phyloP scores from a whole-genome alignment of 1,140 invertebrate species.

The Magallana gigas region DNA sequence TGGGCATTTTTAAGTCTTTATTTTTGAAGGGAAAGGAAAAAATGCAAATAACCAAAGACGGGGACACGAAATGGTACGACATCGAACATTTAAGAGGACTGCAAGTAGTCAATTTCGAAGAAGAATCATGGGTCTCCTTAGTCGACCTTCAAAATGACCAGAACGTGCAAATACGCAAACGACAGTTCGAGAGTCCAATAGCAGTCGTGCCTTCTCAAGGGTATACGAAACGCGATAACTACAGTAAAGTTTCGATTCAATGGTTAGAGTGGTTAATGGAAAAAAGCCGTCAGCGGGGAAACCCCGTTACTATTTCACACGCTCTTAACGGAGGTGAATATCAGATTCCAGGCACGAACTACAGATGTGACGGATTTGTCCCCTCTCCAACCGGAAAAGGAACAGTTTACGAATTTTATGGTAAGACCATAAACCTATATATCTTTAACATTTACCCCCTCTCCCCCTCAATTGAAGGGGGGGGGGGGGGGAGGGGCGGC shows the following conservation, averaged over 20 bases:
- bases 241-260: constrained; percentile 48
- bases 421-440: constrained; percentile 16
- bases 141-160: constrained; percentile 4
- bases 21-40: constrained; percentile 40
- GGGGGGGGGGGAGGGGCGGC: neutral
- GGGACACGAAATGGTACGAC: constrained; percentile 6
- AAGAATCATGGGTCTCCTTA: constrained; percentile 11
- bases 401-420: constrained; percentile 51
- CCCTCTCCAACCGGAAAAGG: neutral
- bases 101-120: neutral
- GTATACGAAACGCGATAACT: constrained; percentile 46
- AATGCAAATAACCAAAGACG: constrained; percentile 31
- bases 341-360: constrained; percentile 35
- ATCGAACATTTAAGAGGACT: neutral
- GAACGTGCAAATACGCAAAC: constrained; percentile 35
- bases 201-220: constrained; percentile 47
- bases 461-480: constrained; percentile 12
- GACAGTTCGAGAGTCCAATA: constrained; percentile 3
- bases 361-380: constrained; percentile 46
- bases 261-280: constrained; percentile 54
- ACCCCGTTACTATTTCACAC: constrained; percentile 42
- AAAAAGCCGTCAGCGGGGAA: constrained; percentile 15
- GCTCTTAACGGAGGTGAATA: constrained; percentile 53
- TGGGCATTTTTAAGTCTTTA: constrained; percentile 24
- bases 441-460: neutral